Base-by-base conservation (phyloP, 2,797 vertebrate species). In the Clarias pachynema region DNA sequence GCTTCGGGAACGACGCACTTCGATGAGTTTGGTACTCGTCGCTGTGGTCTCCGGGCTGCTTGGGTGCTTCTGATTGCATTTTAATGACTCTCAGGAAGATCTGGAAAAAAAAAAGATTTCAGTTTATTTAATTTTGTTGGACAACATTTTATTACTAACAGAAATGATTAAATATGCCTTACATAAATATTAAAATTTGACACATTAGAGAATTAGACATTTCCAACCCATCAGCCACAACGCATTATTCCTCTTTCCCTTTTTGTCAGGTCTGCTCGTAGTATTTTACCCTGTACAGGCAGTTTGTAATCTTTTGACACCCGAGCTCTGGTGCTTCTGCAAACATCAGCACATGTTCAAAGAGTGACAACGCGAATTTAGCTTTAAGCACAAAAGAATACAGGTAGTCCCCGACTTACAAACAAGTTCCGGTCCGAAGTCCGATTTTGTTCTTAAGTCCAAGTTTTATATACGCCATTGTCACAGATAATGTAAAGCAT, bases 21-120 rank as follows among this genome's bases (percentile, higher is more conserved):
- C 68, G 53, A 85, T 53, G 59, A 81, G 62, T 73, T 53, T 56
- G 84, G 68, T n/a, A 34, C 31, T 79, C 59, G 57, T 74, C 60
- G 66, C 26, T 72, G 40, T 66, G 29, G 74, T 68, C 68, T 68
- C 69, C 59, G 24, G 79, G 40, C 70, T 59, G 29, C 9, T 8
- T 69, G 75, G 78, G 57, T 24, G 15, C 63, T 86, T 34, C 16
- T 31, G 49, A 80, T 83, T 77, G 40, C 29, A 3, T 77, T 80
- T 82, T 72, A 83, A 87, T 84, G 68, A 85, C 83, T 26, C 37
- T 18, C 66, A 84, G 31, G n/a, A 86, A 9, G 2, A 14, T 83
- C 78, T 68, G 49, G 44, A 12, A 44, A 49, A 49, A 59, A 87
- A 74, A 18, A 69, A 81, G 26, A 80, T 83, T 72, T 26, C 37